phyloP scores from a whole-genome alignment of 2,888 invertebrate genomes.

The Microctonus hyperodae region DNA sequence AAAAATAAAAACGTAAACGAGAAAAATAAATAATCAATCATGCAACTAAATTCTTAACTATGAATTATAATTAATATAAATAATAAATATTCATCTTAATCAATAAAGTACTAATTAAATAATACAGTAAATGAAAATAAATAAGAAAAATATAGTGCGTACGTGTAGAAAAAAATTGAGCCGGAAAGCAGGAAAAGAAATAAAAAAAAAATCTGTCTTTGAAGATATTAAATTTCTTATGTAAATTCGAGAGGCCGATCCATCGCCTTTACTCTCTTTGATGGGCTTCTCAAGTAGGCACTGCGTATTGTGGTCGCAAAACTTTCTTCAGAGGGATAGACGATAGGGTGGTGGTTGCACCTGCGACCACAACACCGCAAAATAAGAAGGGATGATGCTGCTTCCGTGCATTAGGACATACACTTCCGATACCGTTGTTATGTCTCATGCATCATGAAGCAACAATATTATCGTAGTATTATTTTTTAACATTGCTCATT shows the following conservation, averaged over 20 bases:
- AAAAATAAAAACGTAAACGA: conserved; percentile 7
- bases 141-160: no score
- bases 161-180: background rate
- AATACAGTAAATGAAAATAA: no score
- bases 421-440: conserved; percentile 32
- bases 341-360: conserved; percentile 31
- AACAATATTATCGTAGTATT: background rate
- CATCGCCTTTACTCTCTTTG: conserved; percentile 9
- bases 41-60: background rate
- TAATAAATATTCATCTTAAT: background rate
- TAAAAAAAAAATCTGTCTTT: background rate
- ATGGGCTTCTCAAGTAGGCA: conserved; percentile 31
- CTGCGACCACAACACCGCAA: conserved; percentile 50
- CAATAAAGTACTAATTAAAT: no score
- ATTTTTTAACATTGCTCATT: background rate
- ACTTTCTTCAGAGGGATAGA: conserved; percentile 19
- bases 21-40: background rate
- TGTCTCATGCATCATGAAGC: conserved; percentile 10
- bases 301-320: background rate
- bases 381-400: conserved; percentile 36
- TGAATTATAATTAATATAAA: background rate
- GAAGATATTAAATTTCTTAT: conserved; percentile 22
- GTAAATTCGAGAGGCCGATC: conserved; percentile 14
- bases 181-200: background rate
- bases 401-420: conserved; percentile 42